A percentile compares a stretch with the other conserved stretches of the same genome.
Evolutionary conservation across 2,888 invertebrate species (phyloP).

Genomic region (Achlya flavicornis): DNA sequence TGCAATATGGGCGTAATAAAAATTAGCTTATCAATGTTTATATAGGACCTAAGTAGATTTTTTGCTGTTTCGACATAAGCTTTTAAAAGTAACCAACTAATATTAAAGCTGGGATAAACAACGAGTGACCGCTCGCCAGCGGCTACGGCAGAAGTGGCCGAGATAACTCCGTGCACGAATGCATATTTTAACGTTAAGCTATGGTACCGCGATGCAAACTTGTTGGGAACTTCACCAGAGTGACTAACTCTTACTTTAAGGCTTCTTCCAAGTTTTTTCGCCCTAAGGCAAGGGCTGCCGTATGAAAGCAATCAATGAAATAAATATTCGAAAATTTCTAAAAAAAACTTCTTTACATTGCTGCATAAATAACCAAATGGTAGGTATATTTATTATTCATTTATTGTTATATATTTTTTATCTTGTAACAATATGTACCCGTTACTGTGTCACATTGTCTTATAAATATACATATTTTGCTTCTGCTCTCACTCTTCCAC

Average conservation of each 20-base stretch:
- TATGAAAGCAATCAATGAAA: constrained; percentile 24
- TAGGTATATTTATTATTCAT: too few species aligned
- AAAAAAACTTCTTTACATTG: too few species aligned
- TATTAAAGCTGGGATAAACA: constrained; percentile 69
- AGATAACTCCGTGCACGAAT: constrained; percentile 74
- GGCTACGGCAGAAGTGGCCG: constrained; percentile 68
- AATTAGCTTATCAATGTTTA: background rate
- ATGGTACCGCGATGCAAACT: constrained; percentile 69
- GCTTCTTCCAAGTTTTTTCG: constrained; percentile 48
- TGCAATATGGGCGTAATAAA: background rate
- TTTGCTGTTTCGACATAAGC: constrained; percentile 13
- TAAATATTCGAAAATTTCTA: background rate
- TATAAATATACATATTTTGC: too few species aligned
- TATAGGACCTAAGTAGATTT: background rate
- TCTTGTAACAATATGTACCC: background rate
- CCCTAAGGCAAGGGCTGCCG: constrained; percentile 29
- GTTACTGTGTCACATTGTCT: too few species aligned
- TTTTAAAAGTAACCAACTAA: constrained; percentile 52
- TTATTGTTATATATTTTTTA: background rate
- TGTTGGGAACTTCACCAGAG: constrained; percentile 68
- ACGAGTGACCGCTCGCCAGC: constrained; percentile 56
- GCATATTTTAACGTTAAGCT: constrained; percentile 79
- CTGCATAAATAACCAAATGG: too few species aligned
- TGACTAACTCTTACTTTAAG: constrained; percentile 73
- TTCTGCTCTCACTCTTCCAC: too few species aligned